phyloP scores from a whole-genome alignment of 2,888 invertebrate genomes.

The Dione juno region DNA sequence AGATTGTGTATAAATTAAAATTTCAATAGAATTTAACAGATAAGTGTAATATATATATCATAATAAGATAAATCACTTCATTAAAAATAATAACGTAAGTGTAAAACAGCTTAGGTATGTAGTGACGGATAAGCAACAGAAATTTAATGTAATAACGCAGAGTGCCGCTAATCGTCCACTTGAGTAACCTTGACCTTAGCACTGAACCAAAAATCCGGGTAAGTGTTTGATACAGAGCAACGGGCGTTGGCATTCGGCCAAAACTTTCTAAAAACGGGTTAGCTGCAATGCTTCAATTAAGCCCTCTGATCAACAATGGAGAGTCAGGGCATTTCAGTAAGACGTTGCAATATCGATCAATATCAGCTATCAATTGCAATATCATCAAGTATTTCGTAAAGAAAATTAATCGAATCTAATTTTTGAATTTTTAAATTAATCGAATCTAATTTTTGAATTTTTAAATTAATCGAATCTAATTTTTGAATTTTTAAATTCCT shows the following conservation, averaged over 20 bases:
- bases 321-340: conserved; percentile 43
- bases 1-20: conserved; percentile 18
- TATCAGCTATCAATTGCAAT: conserved; percentile 38
- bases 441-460: too few species aligned
- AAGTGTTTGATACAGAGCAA: conserved; percentile 61
- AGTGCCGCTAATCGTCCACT: conserved; percentile 45
- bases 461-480: too few species aligned
- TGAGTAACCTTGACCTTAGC: conserved; percentile 68
- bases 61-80: conserved; percentile 3
- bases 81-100: not conserved
- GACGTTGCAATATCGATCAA: conserved; percentile 52
- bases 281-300: conserved; percentile 72
- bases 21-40: conserved; percentile 19
- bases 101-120: conserved; percentile 14
- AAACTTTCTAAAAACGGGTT: conserved; percentile 73
- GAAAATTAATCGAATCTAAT: too few species aligned
- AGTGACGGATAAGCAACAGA: not conserved
- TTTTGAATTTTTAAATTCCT: too few species aligned
- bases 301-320: conserved; percentile 47
- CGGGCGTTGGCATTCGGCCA: conserved; percentile 70
- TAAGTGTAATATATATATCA: not conserved
- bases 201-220: conserved; percentile 64
- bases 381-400: not conserved
- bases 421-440: too few species aligned
- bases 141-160: conserved; percentile 34